Evolutionary conservation across 2,888 invertebrate species (phyloP).

Genomic region (Trilocha varians): DNA sequence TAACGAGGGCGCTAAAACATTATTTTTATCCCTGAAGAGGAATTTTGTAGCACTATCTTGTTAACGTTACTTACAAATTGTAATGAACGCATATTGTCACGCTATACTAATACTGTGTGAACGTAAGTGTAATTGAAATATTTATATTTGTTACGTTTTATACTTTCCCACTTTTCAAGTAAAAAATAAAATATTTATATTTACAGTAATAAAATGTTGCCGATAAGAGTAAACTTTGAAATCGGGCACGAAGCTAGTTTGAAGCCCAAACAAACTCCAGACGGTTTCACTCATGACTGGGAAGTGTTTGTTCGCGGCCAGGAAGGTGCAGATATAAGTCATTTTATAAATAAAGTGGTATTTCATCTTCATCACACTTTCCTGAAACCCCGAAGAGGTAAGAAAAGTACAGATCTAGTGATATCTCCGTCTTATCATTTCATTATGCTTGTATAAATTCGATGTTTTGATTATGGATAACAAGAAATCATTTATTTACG

Average conservation of each 20-base stretch:
- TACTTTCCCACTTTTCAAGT: conserved; percentile 19
- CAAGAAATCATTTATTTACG: conserved; percentile 6
- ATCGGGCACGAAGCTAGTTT: conserved; percentile 92
- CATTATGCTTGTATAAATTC: background rate
- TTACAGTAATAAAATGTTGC: conserved; percentile 45
- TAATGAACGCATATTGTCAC: conserved; percentile 20
- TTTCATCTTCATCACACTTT: conserved; percentile 94
- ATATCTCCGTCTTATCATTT: background rate
- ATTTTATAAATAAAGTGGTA: conserved; percentile 94
- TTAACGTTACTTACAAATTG: conserved; percentile 23
- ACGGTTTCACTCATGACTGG: conserved; percentile 98
- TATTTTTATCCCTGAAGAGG: conserved; percentile 40
- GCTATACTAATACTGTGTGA: conserved; percentile 15
- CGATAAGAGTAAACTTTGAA: conserved; percentile 84
- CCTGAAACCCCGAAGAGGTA: conserved; percentile 92
- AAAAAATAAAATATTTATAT: conserved; percentile 11
- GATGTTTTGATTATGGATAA: conserved; percentile 4
- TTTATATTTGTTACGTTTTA: conserved; percentile 15
- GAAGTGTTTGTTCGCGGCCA: conserved; percentile 93
- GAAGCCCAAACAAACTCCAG: conserved; percentile 85
- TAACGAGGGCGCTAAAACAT: conserved; percentile 72
- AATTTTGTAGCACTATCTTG: conserved; percentile 30
- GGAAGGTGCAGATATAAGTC: conserved; percentile 88
- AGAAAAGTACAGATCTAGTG: no score
- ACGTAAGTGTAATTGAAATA: conserved; percentile 21